These are phyloP conservation scores for Heliothis peltigera DNA, from an alignment of 2,888 invertebrate genomes.

Conservation along the genomic window DNA sequence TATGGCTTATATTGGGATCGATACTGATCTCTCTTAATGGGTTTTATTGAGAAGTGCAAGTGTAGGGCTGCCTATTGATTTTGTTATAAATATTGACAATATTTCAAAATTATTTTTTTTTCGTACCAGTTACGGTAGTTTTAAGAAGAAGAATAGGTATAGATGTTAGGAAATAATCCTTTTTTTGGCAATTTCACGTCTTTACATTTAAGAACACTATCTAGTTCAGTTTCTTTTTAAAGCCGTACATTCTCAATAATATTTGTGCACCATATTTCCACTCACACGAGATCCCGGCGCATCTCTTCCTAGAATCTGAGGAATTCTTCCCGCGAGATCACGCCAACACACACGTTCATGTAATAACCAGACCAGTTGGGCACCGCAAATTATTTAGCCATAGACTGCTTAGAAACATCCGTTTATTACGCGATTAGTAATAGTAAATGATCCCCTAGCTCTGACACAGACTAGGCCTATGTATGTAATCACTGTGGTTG, in stretches of 20 bases:
- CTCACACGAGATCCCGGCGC: conserved; percentile 41
- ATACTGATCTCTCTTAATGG: conserved; percentile 21
- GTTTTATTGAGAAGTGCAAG: not conserved
- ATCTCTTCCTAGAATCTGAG: conserved; percentile 45
- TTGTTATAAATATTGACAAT: not conserved
- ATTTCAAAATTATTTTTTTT: too few species aligned
- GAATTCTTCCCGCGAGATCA: conserved; percentile 43
- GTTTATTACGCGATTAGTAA: conserved; percentile 55
- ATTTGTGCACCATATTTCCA: conserved; percentile 7
- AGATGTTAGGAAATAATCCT: too few species aligned
- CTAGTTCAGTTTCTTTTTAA: not conserved
- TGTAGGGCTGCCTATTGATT: not conserved
- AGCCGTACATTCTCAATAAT: not conserved
- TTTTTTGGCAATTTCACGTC: too few species aligned
- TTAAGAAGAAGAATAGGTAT: too few species aligned
- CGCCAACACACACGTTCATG: conserved; percentile 34
- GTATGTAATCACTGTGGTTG: conserved; percentile 6
- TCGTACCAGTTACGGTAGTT: too few species aligned
- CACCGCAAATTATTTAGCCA: conserved; percentile 54
- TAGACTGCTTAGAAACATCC: conserved; percentile 53
- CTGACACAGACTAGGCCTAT: conserved; percentile 46
- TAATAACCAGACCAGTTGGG: conserved; percentile 43
- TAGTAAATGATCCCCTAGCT: conserved; percentile 54
- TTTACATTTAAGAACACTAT: not conserved
- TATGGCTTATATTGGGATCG: conserved; percentile 7